Base-by-base conservation (phyloP, 2,113 vertebrate species). In the Otocyon megalotis region DNA sequence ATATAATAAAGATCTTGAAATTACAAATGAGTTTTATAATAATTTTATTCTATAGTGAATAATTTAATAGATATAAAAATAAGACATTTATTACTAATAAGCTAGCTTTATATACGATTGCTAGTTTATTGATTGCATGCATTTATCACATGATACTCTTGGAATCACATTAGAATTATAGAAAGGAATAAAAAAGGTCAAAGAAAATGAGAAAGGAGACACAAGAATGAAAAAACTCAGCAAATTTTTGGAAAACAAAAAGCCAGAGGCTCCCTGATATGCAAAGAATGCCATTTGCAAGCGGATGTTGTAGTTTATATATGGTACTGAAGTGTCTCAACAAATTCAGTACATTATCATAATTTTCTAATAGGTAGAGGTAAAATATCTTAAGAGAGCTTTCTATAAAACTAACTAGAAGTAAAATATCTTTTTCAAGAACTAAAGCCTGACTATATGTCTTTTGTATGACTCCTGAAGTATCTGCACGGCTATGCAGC, bases 131-230 rank as follows among this genome's bases (percentile, higher is more conserved):
- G 63, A 79, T 85, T 88, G 32, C 9, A 82, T 89, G 22, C 19
- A 30, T 79, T 86, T 90, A 72, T 92, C 37, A 89, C 22, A 63
- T 65, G 32, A 43, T 67, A 90, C 8, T 90, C 54, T 96, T 93
- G 50, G 86, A 88, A 92, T 93, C 30, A 82, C 48, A 89, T 77
- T 96, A 93, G 93, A 90, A 82, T 86, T 88, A 85, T 35, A 82
- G 8, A 96, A 94, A 90, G 43, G 22, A 81, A 84, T 69, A 77
- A 79, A 54, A 65, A 72, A 85, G 14, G 67, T 77, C 1, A 74
- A 93, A 90, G 85, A 87, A 91, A 79, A 62, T 91, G 48, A 91
- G 43, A 86, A 85, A 83, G 28, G 26, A 54, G 12, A 65, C 16
- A 56, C 37, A 32, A 13, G 7, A 92, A 54, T 95, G 67, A 93